Percentiles rank a stretch among this genome's conserved stretches.
phyloP scores from a whole-genome alignment of 2,797 vertebrate genomes.

The Leuciscus waleckii region DNA sequence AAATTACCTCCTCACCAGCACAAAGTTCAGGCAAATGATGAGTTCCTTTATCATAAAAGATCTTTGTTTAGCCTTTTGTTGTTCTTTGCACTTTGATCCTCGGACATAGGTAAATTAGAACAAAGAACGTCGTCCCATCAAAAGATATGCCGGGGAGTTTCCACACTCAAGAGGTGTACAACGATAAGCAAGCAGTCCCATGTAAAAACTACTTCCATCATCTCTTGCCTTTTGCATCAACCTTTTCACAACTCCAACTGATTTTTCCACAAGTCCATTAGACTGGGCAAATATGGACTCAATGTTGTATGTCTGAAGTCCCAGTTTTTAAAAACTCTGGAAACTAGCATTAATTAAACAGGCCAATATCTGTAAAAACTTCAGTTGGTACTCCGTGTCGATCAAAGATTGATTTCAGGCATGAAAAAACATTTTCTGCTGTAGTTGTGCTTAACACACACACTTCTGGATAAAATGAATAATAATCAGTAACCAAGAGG shows the following conservation, averaged over 20 bases:
- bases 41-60: no score
- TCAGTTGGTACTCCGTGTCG: no score
- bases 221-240: constrained; percentile 13
- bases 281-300: not conserved
- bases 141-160: not conserved
- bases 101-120: constrained; percentile 42
- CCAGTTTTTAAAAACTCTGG: not conserved
- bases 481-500: constrained; percentile 16
- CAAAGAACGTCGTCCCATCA: constrained; percentile 40
- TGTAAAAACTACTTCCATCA: constrained; percentile 40
- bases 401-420: not conserved
- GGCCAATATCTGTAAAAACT: no score
- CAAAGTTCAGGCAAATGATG: no score
- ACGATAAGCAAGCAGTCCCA: constrained; percentile 44
- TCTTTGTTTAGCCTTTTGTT: no score
- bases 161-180: constrained; percentile 36
- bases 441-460: no score
- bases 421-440: constrained; percentile 9
- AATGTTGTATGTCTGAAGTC: not conserved
- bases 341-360: not conserved
- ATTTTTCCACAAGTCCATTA: not conserved
- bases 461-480: not conserved
- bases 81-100: no score
- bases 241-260: not conserved
- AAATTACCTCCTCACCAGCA: no score